Percentiles rank a stretch among this genome's conserved stretches.
These are phyloP conservation scores for Tolypeutes matacus DNA, from an alignment of 2,797 vertebrate species.

Conservation along the genomic window DNA sequence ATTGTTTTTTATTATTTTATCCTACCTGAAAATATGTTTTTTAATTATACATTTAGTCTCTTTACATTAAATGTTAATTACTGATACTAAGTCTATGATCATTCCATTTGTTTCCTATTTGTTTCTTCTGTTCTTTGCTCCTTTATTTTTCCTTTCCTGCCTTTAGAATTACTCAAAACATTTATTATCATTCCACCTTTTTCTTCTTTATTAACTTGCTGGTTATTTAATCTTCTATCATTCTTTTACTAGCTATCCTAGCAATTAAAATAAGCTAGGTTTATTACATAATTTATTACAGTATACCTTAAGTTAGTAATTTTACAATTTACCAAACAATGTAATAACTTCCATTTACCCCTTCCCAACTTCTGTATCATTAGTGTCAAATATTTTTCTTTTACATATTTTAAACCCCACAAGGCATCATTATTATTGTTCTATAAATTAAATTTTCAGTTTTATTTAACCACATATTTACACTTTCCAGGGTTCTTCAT, in stretches of 20 bases:
- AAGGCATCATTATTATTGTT: neutral
- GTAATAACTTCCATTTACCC: neutral
- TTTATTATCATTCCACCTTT: neutral
- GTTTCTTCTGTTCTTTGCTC: neutral
- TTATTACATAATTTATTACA: neutral
- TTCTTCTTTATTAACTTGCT: neutral
- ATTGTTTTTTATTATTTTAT: slow-evolving; percentile 29
- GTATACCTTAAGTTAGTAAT: neutral
- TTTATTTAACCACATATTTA: neutral
- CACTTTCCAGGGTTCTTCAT: neutral
- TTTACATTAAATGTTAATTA: neutral
- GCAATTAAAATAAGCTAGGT: neutral
- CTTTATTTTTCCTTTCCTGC: neutral
- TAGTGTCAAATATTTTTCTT: neutral
- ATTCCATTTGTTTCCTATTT: neutral
- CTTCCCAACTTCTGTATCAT: neutral
- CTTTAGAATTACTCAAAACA: neutral
- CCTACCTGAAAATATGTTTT: neutral
- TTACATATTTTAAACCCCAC: neutral
- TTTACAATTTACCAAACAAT: neutral
- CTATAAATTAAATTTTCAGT: neutral
- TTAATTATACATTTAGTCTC: neutral
- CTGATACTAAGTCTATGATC: neutral
- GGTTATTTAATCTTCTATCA: neutral
- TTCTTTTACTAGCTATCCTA: neutral